Percentiles rank a stretch among this genome's conserved stretches.
Conservation (phyloP, 1,140 invertebrate genomes). For the Neocloeon triangulifer region DNA sequence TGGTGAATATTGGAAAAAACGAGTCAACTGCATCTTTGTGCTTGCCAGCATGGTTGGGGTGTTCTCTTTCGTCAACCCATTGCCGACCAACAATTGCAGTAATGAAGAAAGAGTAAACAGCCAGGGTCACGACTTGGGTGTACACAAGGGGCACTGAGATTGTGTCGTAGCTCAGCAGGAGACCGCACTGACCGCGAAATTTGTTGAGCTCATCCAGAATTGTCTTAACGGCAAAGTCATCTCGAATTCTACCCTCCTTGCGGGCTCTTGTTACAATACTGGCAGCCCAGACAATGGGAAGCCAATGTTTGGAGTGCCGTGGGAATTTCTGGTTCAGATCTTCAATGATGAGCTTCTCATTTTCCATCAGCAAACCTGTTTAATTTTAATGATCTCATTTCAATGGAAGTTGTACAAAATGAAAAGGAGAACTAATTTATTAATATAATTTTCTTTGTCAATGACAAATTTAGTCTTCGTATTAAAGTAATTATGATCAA, state of each 20-base stretch:
- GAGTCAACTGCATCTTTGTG: slow-evolving; percentile 33
- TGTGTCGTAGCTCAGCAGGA: slow-evolving; percentile 64
- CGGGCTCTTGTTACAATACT: slow-evolving; percentile 59
- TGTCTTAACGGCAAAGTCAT: slow-evolving; percentile 81
- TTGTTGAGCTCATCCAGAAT: slow-evolving; percentile 75
- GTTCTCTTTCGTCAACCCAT: slow-evolving; percentile 29
- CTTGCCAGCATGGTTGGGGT: slow-evolving; percentile 8
- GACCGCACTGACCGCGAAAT: slow-evolving; percentile 62
- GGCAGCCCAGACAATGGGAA: slow-evolving; percentile 83
- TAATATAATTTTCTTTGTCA: too few relatives aligned
- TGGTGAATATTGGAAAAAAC: slow-evolving; percentile 74
- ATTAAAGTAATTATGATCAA: neutral
- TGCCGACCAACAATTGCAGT: slow-evolving; percentile 61
- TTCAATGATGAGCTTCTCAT: slow-evolving; percentile 58
- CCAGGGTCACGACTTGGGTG: slow-evolving; percentile 82
- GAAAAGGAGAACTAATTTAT: neutral
- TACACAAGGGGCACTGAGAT: slow-evolving; percentile 85
- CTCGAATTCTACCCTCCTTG: slow-evolving; percentile 74
- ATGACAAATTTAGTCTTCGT: too few relatives aligned
- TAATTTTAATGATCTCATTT: slow-evolving; percentile 2
- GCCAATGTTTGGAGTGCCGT: slow-evolving; percentile 78
- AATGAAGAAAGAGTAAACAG: slow-evolving; percentile 76
- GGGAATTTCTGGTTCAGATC: slow-evolving; percentile 63
- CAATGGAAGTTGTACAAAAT: neutral
- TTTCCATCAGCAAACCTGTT: slow-evolving; percentile 57